Conservation (phyloP, 2,888 invertebrate genomes). For the Coelogynopora nodosa region DNA sequence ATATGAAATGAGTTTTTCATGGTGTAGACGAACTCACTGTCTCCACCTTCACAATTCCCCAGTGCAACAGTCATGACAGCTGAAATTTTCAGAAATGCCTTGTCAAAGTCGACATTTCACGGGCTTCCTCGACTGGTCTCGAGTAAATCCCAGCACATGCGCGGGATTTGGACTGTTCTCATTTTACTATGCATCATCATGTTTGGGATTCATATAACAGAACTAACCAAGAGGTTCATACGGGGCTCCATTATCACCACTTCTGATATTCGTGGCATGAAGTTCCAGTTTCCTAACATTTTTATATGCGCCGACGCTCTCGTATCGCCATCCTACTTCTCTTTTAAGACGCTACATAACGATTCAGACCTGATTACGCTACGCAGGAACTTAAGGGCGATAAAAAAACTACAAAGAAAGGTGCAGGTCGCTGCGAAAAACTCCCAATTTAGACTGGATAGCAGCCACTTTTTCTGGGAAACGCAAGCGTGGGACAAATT, state of each 20-base stretch:
- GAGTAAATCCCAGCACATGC: no score
- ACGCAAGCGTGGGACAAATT: not conserved
- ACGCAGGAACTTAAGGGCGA: not conserved
- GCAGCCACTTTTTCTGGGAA: not conserved
- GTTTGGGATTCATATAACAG: not conserved
- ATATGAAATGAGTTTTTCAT: no score
- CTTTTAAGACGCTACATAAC: not conserved
- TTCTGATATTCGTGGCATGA: not conserved
- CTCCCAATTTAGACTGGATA: not conserved
- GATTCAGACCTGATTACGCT: not conserved
- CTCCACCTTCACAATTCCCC: no score
- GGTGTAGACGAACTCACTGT: no score
- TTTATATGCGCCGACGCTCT: not conserved
- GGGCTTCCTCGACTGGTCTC: not conserved
- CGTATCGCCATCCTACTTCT: not conserved
- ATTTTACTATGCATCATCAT: not conserved
- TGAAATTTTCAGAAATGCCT: not conserved
- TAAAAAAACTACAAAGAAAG: not conserved
- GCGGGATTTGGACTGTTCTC: not conserved
- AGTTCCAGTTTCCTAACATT: not conserved
- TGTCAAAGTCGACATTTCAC: not conserved
- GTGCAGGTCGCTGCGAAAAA: not conserved
- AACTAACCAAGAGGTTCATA: not conserved
- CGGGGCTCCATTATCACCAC: not conserved
- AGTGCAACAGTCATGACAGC: no score